These are phyloP conservation scores for Choristoneura fumiferana DNA, from an alignment of 1,140 invertebrate genomes.

Conservation along the genomic window DNA sequence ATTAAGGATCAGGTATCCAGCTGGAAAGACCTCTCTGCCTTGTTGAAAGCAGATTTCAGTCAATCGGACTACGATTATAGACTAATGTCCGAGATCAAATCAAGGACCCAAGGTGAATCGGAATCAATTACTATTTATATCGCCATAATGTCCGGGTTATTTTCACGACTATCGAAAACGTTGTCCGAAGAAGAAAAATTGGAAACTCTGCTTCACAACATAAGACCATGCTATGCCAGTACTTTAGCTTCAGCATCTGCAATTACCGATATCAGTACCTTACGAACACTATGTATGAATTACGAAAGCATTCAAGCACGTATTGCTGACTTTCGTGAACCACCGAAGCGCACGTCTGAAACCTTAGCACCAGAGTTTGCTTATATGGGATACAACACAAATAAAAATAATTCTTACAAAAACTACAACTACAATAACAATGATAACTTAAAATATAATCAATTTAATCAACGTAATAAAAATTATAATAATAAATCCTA, in stretches of 20 bases:
- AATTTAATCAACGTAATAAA: too few species aligned
- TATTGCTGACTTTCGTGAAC: slow-evolving; percentile 26
- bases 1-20: neutral
- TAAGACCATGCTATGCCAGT: slow-evolving; percentile 30
- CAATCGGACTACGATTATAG: slow-evolving; percentile 39
- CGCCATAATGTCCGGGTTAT: slow-evolving; percentile 38
- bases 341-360: slow-evolving; percentile 23
- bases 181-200: slow-evolving; percentile 31
- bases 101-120: slow-evolving; percentile 39
- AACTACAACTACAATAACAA: neutral
- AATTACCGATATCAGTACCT: slow-evolving; percentile 20
- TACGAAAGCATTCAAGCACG: slow-evolving; percentile 32
- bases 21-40: slow-evolving; percentile 17
- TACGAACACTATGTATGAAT: slow-evolving; percentile 27
- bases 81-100: slow-evolving; percentile 39
- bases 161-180: slow-evolving; percentile 28
- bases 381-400: slow-evolving; percentile 5
- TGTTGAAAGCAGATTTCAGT: slow-evolving; percentile 34
- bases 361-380: slow-evolving; percentile 38
- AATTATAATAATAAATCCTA: too few species aligned
- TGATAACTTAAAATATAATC: too few species aligned
- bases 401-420: too few species aligned
- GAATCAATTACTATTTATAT: slow-evolving; percentile 44
- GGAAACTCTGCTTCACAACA: slow-evolving; percentile 37
- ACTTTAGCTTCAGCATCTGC: slow-evolving; percentile 21